Conservation (phyloP, 2,888 invertebrate species). For the Dynastes grantii region DNA sequence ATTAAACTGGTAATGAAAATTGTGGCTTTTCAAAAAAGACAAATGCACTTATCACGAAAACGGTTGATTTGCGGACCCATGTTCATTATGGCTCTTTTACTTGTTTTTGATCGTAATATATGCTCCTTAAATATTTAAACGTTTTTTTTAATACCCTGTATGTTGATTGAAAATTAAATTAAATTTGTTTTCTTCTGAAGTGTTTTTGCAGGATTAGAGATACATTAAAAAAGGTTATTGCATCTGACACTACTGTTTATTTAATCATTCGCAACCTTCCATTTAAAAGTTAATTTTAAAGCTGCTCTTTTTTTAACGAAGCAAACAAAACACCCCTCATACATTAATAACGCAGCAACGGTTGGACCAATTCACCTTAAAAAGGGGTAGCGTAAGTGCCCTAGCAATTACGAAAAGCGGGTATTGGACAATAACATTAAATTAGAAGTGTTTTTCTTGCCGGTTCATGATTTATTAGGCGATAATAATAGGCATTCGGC, state of each 20-base stretch:
- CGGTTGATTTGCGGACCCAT: no score
- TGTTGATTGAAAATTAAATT: no score
- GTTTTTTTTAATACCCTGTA: no score
- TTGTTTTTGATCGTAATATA: no score
- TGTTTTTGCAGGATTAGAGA: no score
- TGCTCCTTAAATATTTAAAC: no score
- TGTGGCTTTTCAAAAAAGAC: no score
- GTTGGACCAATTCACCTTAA: slow-evolving; percentile 4
- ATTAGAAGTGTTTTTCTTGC: slow-evolving; percentile 10
- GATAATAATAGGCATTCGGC: slow-evolving; percentile 31
- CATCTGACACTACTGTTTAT: not conserved
- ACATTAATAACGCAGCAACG: slow-evolving; percentile 13
- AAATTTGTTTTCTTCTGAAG: no score
- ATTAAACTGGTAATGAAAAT: no score
- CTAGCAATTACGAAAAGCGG: not conserved
- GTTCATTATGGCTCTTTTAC: no score
- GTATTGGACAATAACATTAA: slow-evolving; percentile 6
- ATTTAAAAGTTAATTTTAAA: slow-evolving; percentile 21
- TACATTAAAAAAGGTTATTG: no score
- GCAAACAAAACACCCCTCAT: slow-evolving; percentile 13
- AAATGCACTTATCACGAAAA: no score
- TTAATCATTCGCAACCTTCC: not conserved
- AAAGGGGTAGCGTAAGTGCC: slow-evolving; percentile 3
- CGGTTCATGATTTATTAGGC: slow-evolving; percentile 26
- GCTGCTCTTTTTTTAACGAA: slow-evolving; percentile 3